A percentile compares a stretch with the other conserved stretches of the same genome.
phyloP scores from a whole-genome alignment of 2,113 vertebrate genomes.

The Lethenteron reissneri region DNA sequence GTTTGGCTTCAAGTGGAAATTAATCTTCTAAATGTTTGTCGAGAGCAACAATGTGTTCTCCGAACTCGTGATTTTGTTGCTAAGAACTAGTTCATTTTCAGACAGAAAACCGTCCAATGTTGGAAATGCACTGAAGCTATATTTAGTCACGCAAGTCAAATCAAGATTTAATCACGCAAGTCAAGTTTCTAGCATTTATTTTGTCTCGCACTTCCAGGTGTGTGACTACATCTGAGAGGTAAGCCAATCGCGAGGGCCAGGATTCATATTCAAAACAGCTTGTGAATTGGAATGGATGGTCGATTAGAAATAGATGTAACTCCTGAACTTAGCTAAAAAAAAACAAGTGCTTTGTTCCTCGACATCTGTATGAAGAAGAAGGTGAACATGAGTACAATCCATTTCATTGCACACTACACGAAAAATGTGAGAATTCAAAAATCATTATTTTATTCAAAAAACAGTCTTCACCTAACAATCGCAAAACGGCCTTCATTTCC shows the following conservation, averaged over 20 bases:
- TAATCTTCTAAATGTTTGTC: neutral
- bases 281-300: neutral
- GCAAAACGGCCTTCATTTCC: constrained; percentile 2
- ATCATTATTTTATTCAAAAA: neutral
- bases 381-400: neutral
- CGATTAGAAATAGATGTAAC: too few species aligned
- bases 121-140: neutral
- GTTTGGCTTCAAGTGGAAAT: neutral
- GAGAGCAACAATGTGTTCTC: neutral
- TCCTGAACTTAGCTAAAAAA: neutral
- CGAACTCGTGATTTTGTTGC: neutral
- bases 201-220: constrained; percentile 5
- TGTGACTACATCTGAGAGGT: constrained; percentile 9
- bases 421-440: neutral
- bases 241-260: constrained; percentile 10
- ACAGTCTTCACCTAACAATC: neutral
- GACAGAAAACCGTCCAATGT: neutral
- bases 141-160: neutral
- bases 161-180: neutral
- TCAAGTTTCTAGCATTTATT: neutral
- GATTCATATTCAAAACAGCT: constrained; percentile 6
- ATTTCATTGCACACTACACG: neutral
- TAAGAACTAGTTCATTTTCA: neutral
- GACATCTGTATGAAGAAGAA: neutral
- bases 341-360: neutral